Evolutionary conservation across 2,797 vertebrate genomes (phyloP).

Genomic region (Scarus forsteni): DNA sequence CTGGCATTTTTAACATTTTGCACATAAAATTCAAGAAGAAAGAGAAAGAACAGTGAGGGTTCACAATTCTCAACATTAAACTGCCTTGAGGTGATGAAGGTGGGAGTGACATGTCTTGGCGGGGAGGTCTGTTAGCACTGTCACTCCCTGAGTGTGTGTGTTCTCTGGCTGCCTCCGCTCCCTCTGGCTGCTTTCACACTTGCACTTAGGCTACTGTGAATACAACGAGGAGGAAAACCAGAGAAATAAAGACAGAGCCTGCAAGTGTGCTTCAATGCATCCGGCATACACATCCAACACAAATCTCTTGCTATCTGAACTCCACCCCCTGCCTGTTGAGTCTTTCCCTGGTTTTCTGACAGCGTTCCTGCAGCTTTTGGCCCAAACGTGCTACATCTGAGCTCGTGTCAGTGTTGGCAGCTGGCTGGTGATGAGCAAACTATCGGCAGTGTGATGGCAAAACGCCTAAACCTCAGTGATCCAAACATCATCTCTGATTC

Average conservation of each 20-base stretch:
- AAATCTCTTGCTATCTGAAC: conserved; percentile 34
- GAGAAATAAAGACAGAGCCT: conserved; percentile 12
- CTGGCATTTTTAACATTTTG: conserved; percentile 18
- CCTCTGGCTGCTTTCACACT: conserved; percentile 29
- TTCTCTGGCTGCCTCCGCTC: neutral
- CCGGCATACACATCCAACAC: conserved; percentile 20
- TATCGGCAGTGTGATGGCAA: conserved; percentile 4
- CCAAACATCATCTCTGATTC: conserved; percentile 1
- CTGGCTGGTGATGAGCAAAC: conserved; percentile 15
- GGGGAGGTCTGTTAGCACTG: conserved; percentile 31
- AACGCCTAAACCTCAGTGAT: conserved; percentile 12
- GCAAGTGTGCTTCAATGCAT: neutral
- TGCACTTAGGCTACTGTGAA: conserved; percentile 25
- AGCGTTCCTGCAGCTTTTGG: conserved; percentile 4
- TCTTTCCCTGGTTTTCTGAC: conserved; percentile 30
- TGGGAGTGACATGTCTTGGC: conserved; percentile 30
- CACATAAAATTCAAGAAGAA: conserved; percentile 33
- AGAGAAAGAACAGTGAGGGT: conserved; percentile 11
- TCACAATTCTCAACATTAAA: conserved; percentile 11
- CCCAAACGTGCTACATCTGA: conserved; percentile 1
- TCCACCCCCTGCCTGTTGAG: conserved; percentile 30
- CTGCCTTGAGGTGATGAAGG: conserved; percentile 32
- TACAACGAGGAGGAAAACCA: conserved; percentile 6
- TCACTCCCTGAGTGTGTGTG: neutral
- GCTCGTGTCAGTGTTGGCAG: conserved; percentile 20